Base-by-base conservation (phyloP, 2,888 invertebrate genomes). In the Cataglyphis altisquamis region DNA sequence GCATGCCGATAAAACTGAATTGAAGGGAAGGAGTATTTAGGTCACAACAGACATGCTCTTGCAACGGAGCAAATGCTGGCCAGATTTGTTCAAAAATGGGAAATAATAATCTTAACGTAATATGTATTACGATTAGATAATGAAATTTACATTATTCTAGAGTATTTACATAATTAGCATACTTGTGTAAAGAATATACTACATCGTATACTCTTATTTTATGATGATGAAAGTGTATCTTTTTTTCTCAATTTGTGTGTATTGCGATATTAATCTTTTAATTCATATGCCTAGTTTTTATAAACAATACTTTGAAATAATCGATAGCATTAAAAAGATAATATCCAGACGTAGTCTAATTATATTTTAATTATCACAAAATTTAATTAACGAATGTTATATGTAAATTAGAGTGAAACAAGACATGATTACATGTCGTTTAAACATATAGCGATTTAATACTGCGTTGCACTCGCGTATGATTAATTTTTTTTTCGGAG, bases 1-100 rank as follows among this genome's bases (percentile, higher is more conserved):
- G 73, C 64, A 64, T 64, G 10, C 32, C 32, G 74, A 74, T 48
- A 64, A 74, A 10, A 32, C 32, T n/a, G 18, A 64, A 74, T 64
- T 36, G 21, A 48, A 64, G 66, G 3, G 74, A 21, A 32, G 45
- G 45, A 15, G 63, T 52, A 29, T 45, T 68, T 29, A 52, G 52
- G 32, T 74, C 41, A 32, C 32, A 9, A 32, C 1, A 21, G 2
- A n/a, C 48, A 29, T 8, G 15, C 32, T 74, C 21, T 25, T 21
- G 21, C 21, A 12, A 63, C 52, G 52, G 52, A 21, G 41, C 29
- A 29, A 41, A 32, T 15, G 5, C 12, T 63, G 32, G n/a, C 32
- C 8, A 70, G 8, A 70, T 6, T 52, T 25, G 1, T 45, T 29
- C 3, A 10, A 8, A 32, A 74, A 32, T 41, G 29, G 3, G n/a